These are phyloP conservation scores for Alces alces DNA, from an alignment of 2,113 vertebrate species.

Conservation along the genomic window DNA sequence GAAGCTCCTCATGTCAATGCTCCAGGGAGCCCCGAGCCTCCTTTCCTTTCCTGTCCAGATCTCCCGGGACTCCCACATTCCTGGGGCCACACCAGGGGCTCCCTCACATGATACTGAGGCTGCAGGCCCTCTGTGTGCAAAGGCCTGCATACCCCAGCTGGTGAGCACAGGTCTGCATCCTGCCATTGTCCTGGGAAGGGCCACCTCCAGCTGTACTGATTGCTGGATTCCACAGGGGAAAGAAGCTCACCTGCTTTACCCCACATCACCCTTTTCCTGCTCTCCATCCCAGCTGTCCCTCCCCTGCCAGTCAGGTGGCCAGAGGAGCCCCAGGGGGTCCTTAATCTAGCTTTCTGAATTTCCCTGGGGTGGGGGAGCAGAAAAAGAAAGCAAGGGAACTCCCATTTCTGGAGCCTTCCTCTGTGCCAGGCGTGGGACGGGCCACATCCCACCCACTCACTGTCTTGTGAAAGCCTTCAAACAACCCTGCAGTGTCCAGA, in stretches of 20 bases:
- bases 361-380: background rate
- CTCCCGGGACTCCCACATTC: background rate
- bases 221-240: background rate
- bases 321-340: background rate
- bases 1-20: background rate
- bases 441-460: background rate
- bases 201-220: background rate
- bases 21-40: too few species aligned
- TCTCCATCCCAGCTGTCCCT: background rate
- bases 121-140: background rate
- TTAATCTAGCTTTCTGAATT: background rate
- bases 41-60: background rate
- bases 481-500: background rate
- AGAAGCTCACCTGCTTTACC: background rate
- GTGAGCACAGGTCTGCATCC: background rate
- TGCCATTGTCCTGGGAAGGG: constrained; percentile 42
- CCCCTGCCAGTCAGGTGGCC: background rate
- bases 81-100: background rate
- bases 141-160: background rate
- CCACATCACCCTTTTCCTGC: background rate
- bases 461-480: background rate
- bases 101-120: background rate
- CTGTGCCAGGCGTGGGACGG: background rate
- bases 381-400: constrained; percentile 23
- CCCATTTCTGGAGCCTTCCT: background rate